A percentile compares a stretch with the other conserved stretches of the same genome.
phyloP scores from a whole-genome alignment of 1,140 invertebrate species.

The Telenomus remus region DNA sequence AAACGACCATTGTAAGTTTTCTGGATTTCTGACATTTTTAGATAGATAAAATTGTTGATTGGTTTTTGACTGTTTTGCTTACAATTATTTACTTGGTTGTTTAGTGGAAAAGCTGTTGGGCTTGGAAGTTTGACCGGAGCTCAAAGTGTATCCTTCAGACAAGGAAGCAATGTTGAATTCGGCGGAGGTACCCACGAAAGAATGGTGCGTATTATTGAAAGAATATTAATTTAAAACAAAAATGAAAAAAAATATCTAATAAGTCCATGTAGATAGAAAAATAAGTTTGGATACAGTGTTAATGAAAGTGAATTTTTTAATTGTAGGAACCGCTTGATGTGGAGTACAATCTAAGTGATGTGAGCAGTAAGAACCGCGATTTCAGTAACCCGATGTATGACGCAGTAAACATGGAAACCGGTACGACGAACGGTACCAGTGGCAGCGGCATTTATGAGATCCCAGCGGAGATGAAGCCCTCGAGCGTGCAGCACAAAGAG shows the following conservation, averaged over 20 bases:
- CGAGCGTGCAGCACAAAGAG: slow-evolving; percentile 85
- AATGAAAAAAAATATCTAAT: too few species aligned
- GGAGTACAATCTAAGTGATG: slow-evolving; percentile 84
- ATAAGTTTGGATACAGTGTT: too few species aligned
- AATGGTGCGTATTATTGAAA: slow-evolving; percentile 65
- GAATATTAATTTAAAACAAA: slow-evolving; percentile 2
- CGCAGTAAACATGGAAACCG: slow-evolving; percentile 80
- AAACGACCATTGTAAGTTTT: slow-evolving; percentile 87
- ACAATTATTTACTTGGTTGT: slow-evolving; percentile 47
- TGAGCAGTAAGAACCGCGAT: slow-evolving; percentile 86
- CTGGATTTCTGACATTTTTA: slow-evolving; percentile 49
- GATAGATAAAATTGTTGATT: background rate
- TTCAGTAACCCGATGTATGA: slow-evolving; percentile 98
- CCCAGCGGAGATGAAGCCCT: slow-evolving; percentile 85
- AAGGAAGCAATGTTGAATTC: slow-evolving; percentile 96
- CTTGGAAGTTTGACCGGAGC: slow-evolving; percentile 86
- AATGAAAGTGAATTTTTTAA: slow-evolving; percentile 16
- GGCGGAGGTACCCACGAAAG: slow-evolving; percentile 77
- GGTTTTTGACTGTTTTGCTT: too few species aligned
- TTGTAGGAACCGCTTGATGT: slow-evolving; percentile 81
- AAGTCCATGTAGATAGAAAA: too few species aligned
- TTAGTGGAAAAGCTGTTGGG: slow-evolving; percentile 84
- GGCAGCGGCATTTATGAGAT: slow-evolving; percentile 86
- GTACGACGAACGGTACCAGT: slow-evolving; percentile 78
- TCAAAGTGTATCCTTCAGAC: slow-evolving; percentile 95